Evolutionary conservation across 2,888 invertebrate genomes (phyloP), one percentile per base, ranked within the genome.

Genomic region (Idaea dimidiata): DNA sequence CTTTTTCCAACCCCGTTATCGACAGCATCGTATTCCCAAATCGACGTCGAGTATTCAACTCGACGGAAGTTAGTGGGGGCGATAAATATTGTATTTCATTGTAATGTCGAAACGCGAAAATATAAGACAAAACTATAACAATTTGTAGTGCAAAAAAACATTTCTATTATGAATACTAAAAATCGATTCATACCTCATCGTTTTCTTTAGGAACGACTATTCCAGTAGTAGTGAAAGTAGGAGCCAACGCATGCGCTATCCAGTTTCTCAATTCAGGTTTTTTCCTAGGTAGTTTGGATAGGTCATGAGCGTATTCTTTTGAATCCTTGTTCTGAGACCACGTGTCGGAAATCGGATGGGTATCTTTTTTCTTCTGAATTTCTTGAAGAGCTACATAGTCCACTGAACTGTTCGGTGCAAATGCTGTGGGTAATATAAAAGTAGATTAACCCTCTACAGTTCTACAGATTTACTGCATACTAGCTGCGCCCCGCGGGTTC

Each of bases 281-380:
- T 43, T 43, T 43, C 43, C 43, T 24, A 24, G 24, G 24, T 62
- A 80, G 86, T 60, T 81, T 82, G 10, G 79, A 77, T 1, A 88
- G 79, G 60, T 76, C 77, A 58, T 83, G 78, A 0, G 83, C 85
- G 61, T 87, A 88, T 55, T 73, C 77, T 24, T 79, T 78, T 2
- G 78, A 78, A 32, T 86, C 86, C 10, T 81, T 70, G 0, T 76
- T 72, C 60, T 81, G 80, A 6, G 74, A 63, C 84, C 82, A 84
- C n/a, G 81, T 68, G 32, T 81, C 75, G 0, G 78, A 71, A 0
- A 86, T 69, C 0, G 81, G 75, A 17, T 74, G 75, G 1, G 64
- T 43, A 16, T 72, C 66, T 6, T 8, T 57, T 0, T 17, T 43
- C 3, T 54, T 31, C 33, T 59, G 67, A 0, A 61, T 24, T 24